Evolutionary conservation across 1,140 invertebrate genomes (phyloP).

Genomic region (Lepidurus couesii): DNA sequence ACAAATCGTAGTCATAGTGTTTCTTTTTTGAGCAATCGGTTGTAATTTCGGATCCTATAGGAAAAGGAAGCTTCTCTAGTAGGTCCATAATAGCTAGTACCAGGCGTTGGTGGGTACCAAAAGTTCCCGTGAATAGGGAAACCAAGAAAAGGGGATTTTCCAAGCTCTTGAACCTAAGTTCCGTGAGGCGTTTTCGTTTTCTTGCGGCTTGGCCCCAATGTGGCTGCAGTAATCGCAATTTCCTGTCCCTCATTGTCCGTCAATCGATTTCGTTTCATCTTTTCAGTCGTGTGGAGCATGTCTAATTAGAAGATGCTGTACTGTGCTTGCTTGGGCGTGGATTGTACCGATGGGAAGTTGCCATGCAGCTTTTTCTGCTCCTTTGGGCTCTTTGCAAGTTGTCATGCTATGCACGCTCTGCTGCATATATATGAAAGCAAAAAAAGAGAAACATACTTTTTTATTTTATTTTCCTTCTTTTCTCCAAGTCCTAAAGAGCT

Average conservation of each 20-base stretch:
- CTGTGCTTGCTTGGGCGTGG: background rate
- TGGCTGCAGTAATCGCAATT: background rate
- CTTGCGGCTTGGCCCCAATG: background rate
- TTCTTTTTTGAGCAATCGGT: too few relatives aligned
- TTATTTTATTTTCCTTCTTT: background rate
- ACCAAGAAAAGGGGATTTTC: background rate
- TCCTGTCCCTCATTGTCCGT: background rate
- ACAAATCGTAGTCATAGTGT: too few relatives aligned
- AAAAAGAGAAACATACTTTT: background rate
- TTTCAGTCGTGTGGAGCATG: background rate
- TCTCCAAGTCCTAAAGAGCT: background rate
- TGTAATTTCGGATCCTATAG: too few relatives aligned
- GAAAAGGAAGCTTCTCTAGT: too few relatives aligned
- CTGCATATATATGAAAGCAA: background rate
- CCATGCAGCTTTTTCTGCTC: background rate
- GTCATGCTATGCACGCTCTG: conserved; percentile 13
- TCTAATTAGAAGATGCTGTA: background rate
- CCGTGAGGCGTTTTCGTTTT: background rate
- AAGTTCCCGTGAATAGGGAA: background rate
- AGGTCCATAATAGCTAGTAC: background rate
- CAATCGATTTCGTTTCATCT: background rate
- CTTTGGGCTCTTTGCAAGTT: conserved; percentile 10
- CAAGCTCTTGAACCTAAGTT: background rate
- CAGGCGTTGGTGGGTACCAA: background rate
- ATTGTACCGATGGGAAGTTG: background rate